Conservation (phyloP, 2,113 vertebrate species). For the Psilopsiagon aurifrons region DNA sequence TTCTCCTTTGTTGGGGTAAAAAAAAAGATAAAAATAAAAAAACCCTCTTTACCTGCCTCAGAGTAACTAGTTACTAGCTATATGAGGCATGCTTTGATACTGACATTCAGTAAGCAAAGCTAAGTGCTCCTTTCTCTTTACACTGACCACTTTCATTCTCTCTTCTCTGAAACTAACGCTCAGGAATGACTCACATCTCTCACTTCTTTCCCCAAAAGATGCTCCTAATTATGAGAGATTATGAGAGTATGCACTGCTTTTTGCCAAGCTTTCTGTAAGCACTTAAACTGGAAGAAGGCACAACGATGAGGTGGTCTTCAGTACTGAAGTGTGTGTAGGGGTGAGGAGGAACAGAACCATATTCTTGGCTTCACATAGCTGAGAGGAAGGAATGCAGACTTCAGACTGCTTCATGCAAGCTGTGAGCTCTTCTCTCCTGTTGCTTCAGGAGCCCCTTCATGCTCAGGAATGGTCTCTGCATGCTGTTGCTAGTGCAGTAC, state of each 20-base stretch:
- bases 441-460: background rate
- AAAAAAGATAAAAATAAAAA: background rate
- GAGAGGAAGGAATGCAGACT: background rate
- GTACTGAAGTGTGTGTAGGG: accelerated
- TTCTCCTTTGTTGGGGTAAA: background rate
- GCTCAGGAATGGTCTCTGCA: background rate
- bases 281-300: background rate
- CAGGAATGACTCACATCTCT: background rate
- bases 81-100: background rate
- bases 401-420: background rate
- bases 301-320: background rate
- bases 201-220: background rate
- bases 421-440: background rate
- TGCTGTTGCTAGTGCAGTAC: background rate
- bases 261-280: background rate
- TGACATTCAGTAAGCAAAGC: background rate
- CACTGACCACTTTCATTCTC: background rate
- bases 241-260: accelerated
- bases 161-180: background rate
- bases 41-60: background rate
- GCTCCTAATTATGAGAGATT: background rate
- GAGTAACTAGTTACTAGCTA: background rate
- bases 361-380: accelerated
- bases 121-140: background rate
- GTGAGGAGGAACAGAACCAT: background rate